Evolutionary conservation across 2,113 vertebrate genomes (phyloP), one percentile per base, ranked within the genome.

Genomic region (Phalacrocorax carbo): DNA sequence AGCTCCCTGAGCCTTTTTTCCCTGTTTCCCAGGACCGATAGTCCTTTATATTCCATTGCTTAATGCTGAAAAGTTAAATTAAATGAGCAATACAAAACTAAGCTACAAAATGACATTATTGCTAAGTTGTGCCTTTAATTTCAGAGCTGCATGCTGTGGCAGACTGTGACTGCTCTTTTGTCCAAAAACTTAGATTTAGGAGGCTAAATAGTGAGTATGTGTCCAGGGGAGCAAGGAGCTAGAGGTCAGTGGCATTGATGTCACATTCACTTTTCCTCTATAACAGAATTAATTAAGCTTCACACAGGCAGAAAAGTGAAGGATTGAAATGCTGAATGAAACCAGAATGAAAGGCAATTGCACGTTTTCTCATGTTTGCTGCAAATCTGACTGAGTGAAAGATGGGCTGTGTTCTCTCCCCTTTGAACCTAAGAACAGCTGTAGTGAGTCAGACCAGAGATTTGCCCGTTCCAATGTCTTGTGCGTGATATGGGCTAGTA

Each of bases 211-310:
- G 25, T n/a, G 21, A 32, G 32, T 68, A 34, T 32, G n/a, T 38
- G 42, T 78, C 76, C 42, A 79, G 38, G 55, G 38, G 29, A 90
- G 55, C 58, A 86, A 93, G 76, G 75, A 93, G 29, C 38, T 86
- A 64, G 23, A 91, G 86, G 69, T 84, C 86, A 88, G 57, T 42
- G 64, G 76, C 2, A 2, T 29, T 86, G 82, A 62, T 92, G 52
- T 86, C 82, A 84, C 23, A 22, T 93, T 93, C 72, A 48, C 32
- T 93, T 96, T 76, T 30, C 26, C 16, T 83, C 62, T 83, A 2
- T 64, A 64, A 76, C 65, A 86, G 32, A 93, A 79, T 78, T 89
- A 93, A 78, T 73, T 86, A 88, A 84, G 54, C 30, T 86, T 95
- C 52, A 91, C 14, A 36, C 21, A 68, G 80, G 52, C 69, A 88